A percentile compares a stretch with the other conserved stretches of the same genome.
Conservation (phyloP, 2,797 vertebrate species). For the Crenichthys baileyi region DNA sequence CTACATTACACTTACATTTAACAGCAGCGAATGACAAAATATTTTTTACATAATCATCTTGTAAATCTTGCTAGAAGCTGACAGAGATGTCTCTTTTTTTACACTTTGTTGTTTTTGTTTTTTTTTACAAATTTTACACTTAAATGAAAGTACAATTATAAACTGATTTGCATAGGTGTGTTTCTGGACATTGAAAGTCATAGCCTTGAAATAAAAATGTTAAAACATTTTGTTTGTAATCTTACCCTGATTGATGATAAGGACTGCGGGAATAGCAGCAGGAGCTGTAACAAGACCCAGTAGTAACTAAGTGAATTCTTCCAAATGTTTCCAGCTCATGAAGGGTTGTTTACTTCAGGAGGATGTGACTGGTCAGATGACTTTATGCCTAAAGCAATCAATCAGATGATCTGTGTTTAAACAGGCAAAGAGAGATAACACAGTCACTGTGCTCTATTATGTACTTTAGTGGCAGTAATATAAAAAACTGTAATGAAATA, state of each 20-base stretch:
- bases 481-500: neutral
- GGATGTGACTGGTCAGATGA: neutral
- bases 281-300: neutral
- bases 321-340: neutral
- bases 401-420: neutral
- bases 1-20: neutral
- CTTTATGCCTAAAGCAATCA: neutral
- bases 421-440: neutral
- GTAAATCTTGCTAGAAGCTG: neutral
- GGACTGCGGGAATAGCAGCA: neutral
- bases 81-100: neutral
- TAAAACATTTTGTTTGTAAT: neutral
- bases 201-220: no score
- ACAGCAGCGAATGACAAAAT: neutral
- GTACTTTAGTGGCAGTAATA: no score
- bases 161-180: neutral
- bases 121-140: neutral
- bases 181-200: neutral
- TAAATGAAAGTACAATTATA: neutral
- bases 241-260: neutral
- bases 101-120: no score
- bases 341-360: neutral
- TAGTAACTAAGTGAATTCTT: neutral
- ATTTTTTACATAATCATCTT: neutral
- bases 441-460: no score